phyloP scores from a whole-genome alignment of 2,113 vertebrate genomes.

The Austrofundulus limnaeus region DNA sequence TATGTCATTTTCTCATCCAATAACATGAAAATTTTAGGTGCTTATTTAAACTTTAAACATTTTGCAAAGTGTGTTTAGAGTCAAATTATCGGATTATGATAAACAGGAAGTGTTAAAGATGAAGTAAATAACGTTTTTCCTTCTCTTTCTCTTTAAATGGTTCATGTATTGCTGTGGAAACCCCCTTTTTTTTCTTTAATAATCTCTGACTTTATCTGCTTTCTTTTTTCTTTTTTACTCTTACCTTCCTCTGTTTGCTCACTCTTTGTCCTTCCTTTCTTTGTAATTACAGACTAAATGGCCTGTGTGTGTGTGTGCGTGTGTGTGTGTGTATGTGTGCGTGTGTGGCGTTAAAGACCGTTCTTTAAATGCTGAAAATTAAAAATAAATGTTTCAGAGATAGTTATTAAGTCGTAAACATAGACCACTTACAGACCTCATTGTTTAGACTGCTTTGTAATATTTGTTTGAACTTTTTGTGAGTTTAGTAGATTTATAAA shows the following conservation, averaged over 20 bases:
- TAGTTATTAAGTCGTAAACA: neutral
- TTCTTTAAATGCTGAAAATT: neutral
- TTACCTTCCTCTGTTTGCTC: neutral
- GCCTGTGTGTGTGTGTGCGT: no score
- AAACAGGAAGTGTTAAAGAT: neutral
- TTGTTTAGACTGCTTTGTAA: neutral
- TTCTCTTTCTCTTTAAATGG: slow-evolving; percentile 1
- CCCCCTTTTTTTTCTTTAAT: slow-evolving; percentile 14
- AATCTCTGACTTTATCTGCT: slow-evolving; percentile 4
- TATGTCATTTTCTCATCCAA: no score
- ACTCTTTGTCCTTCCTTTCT: neutral
- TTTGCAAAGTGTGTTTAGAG: no score
- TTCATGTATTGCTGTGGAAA: slow-evolving; percentile 17
- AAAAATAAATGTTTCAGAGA: neutral
- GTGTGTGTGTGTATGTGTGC: no score
- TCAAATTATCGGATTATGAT: no score
- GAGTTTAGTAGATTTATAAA: slow-evolving; percentile 5
- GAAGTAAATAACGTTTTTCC: neutral
- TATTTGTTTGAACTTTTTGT: slow-evolving; percentile 7
- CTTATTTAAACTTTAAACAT: no score
- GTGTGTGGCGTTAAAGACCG: neutral
- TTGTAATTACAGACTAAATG: neutral
- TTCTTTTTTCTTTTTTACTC: neutral
- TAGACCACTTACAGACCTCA: neutral
- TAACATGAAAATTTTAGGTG: no score